These are phyloP conservation scores for Caenorhabditis sp. DNA, from an alignment of 2,888 invertebrate species.

Conservation along the genomic window DNA sequence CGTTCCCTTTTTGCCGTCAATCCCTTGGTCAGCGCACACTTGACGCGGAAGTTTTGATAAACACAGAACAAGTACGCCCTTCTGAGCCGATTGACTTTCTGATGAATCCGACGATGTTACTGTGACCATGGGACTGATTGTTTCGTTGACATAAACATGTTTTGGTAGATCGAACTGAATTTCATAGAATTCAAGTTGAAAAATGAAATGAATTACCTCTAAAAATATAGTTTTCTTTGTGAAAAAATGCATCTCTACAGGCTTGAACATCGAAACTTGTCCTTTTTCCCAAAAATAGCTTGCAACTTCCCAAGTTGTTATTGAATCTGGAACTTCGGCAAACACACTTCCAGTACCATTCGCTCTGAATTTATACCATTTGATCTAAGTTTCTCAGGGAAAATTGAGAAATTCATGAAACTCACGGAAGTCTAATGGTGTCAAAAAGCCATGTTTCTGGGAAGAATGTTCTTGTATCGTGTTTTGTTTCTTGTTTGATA, in stretches of 20 bases:
- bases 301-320: conserved; percentile 43
- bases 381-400: not conserved
- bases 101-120: conserved; percentile 43
- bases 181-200: not conserved
- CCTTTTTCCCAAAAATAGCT: conserved; percentile 43
- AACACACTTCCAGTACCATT: conserved; percentile 33
- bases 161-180: conserved; percentile 62
- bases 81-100: not conserved
- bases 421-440: conserved; percentile 54
- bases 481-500: not conserved
- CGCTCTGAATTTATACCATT: too few relatives aligned
- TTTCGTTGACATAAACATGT: conserved; percentile 66
- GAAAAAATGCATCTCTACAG: conserved; percentile 23
- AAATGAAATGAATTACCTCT: conserved; percentile 28
- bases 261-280: conserved; percentile 26
- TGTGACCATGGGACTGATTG: conserved; percentile 61
- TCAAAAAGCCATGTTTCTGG: conserved; percentile 69
- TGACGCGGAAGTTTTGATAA: conserved; percentile 43
- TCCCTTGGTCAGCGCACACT: conserved; percentile 55
- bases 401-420: not conserved
- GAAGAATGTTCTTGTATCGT: conserved; percentile 45
- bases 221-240: conserved; percentile 44
- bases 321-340: conserved; percentile 33
- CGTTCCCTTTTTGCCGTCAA: conserved; percentile 43
- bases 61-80: conserved; percentile 47